Evolutionary conservation across 2,113 vertebrate species (phyloP), one percentile per base, ranked within the genome.

Genomic region (Scatophagus argus): DNA sequence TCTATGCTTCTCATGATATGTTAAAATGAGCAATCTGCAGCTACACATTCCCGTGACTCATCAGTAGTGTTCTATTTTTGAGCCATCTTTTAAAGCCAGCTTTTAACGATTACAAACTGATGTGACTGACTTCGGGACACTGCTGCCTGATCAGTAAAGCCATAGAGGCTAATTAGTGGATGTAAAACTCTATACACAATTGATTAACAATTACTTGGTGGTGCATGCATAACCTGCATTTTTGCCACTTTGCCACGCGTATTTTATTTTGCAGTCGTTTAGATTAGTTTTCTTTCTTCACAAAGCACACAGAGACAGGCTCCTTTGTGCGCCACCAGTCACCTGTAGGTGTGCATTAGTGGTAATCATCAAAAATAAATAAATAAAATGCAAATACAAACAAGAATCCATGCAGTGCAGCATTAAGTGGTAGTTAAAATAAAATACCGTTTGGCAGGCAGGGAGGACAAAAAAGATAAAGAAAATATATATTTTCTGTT

Each of bases 121-220:
- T 5, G 2, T 83, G 87, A 87, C 56, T 71, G 85, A 86, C 79
- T 77, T 5, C 21, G 7, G 75, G 44, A 68, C 69, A 16, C 54
- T 8, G 32, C 52, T 2, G 51, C 68, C 69, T 75, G 88, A 87
- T 90, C 88, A 73, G 71, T 38, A 51, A 71, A 75, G 75, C 70
- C 78, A 44, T 66, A 44, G 44, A 84, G 88, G 83, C 85, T 81
- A 82, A 67, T 78, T 66, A 73, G 78, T 87, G 84, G 76, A 88
- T 83, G 88, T 74, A 83, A 77, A 73, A 81, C 56, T 83, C 87
- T 79, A 88, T 84, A 88, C 11, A 0, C 7, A 60, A 89, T 89
- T 71, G 88, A 91, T 88, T 89, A 87, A 82, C 87, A 88, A 86
- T 89, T 91, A 89, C 68, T 51, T 54, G 31, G 21, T 3, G 12